Evolutionary conservation across 2,888 invertebrate genomes (phyloP).

Genomic region (Meloe dianella): DNA sequence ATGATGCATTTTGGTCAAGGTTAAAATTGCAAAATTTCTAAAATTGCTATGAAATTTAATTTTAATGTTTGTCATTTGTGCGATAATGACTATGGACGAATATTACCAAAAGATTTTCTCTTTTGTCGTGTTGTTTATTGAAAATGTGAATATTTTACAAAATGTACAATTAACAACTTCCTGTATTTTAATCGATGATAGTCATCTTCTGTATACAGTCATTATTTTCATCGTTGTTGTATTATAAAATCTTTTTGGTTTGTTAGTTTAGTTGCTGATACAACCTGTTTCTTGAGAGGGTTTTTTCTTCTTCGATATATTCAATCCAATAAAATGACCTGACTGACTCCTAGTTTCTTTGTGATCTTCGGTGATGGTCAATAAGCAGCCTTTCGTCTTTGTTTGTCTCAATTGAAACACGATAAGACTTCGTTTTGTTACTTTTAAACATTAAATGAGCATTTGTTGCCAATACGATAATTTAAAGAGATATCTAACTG

Average conservation of each 20-base stretch:
- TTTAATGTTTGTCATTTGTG: neutral
- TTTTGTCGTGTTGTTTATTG: too few species aligned
- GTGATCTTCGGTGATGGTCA: slow-evolving; percentile 2
- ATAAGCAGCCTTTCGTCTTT: neutral
- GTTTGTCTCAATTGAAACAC: neutral
- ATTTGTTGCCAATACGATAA: neutral
- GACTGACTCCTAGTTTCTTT: neutral
- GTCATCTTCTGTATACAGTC: slow-evolving; percentile 26
- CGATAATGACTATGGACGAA: neutral
- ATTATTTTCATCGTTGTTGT: neutral
- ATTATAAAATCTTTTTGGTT: neutral
- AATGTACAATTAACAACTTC: slow-evolving; percentile 30
- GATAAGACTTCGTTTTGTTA: neutral
- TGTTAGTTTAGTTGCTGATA: neutral
- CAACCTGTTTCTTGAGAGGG: slow-evolving; percentile 6
- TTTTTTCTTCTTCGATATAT: neutral
- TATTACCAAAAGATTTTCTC: neutral
- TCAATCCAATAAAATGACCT: slow-evolving; percentile 2
- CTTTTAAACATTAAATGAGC: slow-evolving; percentile 10
- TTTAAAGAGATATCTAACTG: neutral
- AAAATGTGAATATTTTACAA: neutral
- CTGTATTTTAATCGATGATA: slow-evolving; percentile 30
- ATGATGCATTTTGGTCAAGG: neutral
- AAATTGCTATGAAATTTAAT: neutral
- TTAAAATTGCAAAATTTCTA: neutral